A percentile compares a stretch with the other conserved stretches of the same genome.
phyloP scores from a whole-genome alignment of 2,888 invertebrate genomes.

The Megaustenia siamemsis region DNA sequence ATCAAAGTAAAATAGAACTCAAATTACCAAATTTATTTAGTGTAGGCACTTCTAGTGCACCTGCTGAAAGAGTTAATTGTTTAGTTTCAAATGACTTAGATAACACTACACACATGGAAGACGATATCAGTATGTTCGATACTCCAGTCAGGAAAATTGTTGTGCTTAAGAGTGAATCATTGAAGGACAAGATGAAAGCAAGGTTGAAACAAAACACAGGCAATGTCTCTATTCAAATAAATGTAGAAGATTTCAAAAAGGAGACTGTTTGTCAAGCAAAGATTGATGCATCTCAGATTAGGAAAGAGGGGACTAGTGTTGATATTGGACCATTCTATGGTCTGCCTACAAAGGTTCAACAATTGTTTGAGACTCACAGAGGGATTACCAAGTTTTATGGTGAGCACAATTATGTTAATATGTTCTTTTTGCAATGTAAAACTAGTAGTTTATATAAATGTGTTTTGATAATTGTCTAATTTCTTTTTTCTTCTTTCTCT shows the following conservation, averaged over 20 bases:
- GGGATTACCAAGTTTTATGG: slow-evolving; percentile 91
- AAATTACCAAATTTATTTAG: no score
- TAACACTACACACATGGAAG: background rate
- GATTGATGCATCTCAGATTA: slow-evolving; percentile 64
- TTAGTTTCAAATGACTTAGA: background rate
- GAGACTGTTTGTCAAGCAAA: slow-evolving; percentile 63
- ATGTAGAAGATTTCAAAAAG: slow-evolving; percentile 60
- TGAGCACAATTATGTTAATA: slow-evolving; percentile 78
- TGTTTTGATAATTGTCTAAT: no score
- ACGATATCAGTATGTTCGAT: background rate
- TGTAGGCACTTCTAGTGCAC: background rate
- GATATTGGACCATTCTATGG: slow-evolving; percentile 86
- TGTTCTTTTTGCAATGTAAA: background rate
- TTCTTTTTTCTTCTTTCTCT: no score
- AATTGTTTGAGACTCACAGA: slow-evolving; percentile 87
- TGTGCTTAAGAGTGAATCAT: slow-evolving; percentile 44
- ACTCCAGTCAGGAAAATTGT: background rate
- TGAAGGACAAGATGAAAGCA: slow-evolving; percentile 67
- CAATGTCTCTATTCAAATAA: slow-evolving; percentile 55
- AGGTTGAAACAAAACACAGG: slow-evolving; percentile 67
- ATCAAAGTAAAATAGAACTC: background rate
- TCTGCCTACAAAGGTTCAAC: slow-evolving; percentile 86
- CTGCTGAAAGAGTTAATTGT: no score
- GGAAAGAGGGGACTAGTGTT: slow-evolving; percentile 59
- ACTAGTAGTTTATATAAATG: no score